Base-by-base conservation (phyloP, 2,888 invertebrate genomes). In the Unio pictorum region DNA sequence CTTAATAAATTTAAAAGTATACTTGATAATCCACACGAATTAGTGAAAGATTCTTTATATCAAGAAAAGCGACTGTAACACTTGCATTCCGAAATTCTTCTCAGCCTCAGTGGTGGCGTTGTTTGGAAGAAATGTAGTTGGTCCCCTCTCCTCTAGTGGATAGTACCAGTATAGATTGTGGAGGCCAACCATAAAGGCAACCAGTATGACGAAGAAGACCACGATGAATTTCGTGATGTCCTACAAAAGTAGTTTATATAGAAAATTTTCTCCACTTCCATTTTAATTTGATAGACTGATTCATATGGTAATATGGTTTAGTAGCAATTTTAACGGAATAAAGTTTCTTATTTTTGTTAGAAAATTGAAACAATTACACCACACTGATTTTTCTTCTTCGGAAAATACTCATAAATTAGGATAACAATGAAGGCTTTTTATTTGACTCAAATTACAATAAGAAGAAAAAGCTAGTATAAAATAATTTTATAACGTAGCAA, bases 151-250 rank as follows among this genome's bases (percentile, higher is more conserved):
- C 23, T 71, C 58, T 60, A 78, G 76, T 15, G 83, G 81, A 63
- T 87, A 87, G 67, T 87, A 87, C 87, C 87, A 87, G 72, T 85
- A 87, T 56, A 87, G 74, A 69, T 87, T 87, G 66, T 85, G 82
- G 62, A 87, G 69, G 23, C 84, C 86, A 28, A 87, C 84, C 83
- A 86, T 81, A 69, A 87, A 87, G 66, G 86, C 84, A 17, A 82
- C 55, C 64, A 84, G 81, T 18, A 87, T 71, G n/a, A 85, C 76
- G n/a, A 78, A 17, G 63, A 85, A 83, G 45, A 84, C 80, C 17
- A 78, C 72, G 26, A 75, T 72, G 66, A 85, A 85, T 71, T 82
- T 84, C 34, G 82, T 67, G 64, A 86, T 80, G 67, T 85, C 84
- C 86, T 86, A 68, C 6, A 81, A 74, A 61, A 59, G 34, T 15